Evolutionary conservation across 2,113 vertebrate species (phyloP).

Genomic region (Loxodonta africana): DNA sequence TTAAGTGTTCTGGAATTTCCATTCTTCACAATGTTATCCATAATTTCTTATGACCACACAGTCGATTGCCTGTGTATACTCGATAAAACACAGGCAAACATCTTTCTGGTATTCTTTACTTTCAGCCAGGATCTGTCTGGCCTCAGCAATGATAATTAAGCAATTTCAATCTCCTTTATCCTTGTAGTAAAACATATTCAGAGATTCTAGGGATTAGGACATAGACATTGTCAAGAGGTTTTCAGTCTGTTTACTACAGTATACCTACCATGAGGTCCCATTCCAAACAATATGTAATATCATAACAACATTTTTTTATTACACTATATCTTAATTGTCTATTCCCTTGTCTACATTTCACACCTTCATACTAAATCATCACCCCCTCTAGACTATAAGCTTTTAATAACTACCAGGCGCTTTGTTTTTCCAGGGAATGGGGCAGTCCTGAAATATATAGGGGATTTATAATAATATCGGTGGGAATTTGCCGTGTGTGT

Average conservation of each 20-base stretch:
- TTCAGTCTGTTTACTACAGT: background rate
- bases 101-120: no score
- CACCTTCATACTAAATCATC: background rate
- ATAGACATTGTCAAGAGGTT: rapidly evolving
- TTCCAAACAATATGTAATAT: background rate
- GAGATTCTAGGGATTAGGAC: background rate
- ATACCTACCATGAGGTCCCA: background rate
- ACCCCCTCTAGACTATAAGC: background rate
- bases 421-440: background rate
- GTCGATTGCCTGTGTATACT: no score
- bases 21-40: no score
- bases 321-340: background rate
- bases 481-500: background rate
- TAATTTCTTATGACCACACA: no score
- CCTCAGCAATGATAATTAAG: no score
- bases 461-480: conserved; percentile 9
- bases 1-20: no score
- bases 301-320: background rate
- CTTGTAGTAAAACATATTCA: background rate
- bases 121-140: no score
- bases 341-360: background rate
- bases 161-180: background rate
- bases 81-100: no score
- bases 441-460: background rate
- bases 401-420: background rate